Evolutionary conservation across 2,113 vertebrate species (phyloP).

Genomic region (Drymodes brunneopygia): DNA sequence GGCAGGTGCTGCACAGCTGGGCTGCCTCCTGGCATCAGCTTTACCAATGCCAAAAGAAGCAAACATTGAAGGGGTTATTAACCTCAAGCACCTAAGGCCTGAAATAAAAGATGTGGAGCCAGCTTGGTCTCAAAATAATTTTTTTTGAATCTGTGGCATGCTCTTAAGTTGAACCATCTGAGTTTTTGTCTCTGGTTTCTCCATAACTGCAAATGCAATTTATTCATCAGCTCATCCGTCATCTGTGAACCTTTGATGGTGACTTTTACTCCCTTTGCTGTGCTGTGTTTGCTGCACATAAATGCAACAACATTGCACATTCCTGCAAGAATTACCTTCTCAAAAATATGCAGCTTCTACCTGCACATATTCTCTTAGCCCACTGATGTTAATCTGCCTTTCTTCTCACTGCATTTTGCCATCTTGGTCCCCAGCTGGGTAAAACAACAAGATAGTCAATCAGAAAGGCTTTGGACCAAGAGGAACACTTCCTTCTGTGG

Average conservation of each 20-base stretch:
- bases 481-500: background rate
- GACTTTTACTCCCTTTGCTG: background rate
- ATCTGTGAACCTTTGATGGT: background rate
- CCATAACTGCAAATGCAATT: background rate
- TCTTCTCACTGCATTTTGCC: background rate
- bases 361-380: background rate
- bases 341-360: background rate
- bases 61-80: background rate
- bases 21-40: background rate
- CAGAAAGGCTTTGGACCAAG: background rate
- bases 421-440: background rate
- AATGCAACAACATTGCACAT: background rate
- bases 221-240: background rate
- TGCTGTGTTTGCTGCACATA: background rate
- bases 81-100: background rate
- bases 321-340: background rate
- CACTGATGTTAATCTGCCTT: background rate
- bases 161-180: background rate
- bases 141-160: background rate
- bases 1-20: background rate
- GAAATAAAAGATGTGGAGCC: background rate
- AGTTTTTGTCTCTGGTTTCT: background rate
- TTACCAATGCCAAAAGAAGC: background rate
- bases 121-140: background rate
- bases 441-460: background rate